Evolutionary conservation across 2,888 invertebrate species (phyloP).

Genomic region (Aphodius sticticus): DNA sequence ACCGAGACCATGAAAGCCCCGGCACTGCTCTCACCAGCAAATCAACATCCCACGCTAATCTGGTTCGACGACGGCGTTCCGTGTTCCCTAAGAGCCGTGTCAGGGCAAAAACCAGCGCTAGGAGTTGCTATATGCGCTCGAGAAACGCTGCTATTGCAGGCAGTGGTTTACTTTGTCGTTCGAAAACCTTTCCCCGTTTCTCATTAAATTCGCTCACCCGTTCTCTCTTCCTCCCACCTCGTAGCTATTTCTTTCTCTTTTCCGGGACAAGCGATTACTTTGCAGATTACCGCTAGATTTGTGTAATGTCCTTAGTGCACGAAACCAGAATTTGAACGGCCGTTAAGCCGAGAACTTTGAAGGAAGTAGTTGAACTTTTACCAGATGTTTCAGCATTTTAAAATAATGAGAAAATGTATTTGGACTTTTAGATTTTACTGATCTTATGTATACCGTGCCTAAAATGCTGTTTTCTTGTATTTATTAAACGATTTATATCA

Average conservation of each 20-base stretch:
- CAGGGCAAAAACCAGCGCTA: background rate
- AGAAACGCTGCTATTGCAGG: background rate
- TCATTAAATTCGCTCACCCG: background rate
- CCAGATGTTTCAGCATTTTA: background rate
- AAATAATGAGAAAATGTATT: too few species aligned
- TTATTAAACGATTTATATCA: too few species aligned
- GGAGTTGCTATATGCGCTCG: background rate
- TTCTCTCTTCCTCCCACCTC: background rate
- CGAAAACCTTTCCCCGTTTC: background rate
- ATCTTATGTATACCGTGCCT: too few species aligned
- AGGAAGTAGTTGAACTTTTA: background rate
- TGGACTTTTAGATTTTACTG: too few species aligned
- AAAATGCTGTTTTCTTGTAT: too few species aligned
- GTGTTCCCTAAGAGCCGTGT: background rate
- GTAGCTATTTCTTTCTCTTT: background rate
- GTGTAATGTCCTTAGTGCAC: background rate
- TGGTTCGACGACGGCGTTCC: background rate
- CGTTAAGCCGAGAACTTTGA: background rate
- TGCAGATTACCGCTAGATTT: slow-evolving; percentile 4
- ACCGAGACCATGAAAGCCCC: background rate
- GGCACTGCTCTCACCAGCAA: background rate
- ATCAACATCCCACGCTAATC: too few species aligned
- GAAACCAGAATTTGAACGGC: background rate
- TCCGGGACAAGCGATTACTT: background rate
- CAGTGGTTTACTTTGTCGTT: background rate